Conservation (phyloP, 2,888 invertebrate species). For the Pollenia amentaria region DNA sequence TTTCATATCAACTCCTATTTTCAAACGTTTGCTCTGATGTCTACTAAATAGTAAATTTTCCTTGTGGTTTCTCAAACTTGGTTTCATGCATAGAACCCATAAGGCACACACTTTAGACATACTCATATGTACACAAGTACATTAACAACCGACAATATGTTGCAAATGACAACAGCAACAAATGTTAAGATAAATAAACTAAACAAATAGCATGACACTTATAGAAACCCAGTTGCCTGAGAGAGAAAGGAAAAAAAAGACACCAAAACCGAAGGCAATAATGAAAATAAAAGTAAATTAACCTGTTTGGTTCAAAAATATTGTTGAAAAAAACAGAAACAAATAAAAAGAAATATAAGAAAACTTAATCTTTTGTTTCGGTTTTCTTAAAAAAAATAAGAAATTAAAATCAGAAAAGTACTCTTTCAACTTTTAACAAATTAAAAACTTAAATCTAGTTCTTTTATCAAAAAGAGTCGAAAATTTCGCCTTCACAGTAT, state of each 20-base stretch:
- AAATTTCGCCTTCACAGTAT: no score
- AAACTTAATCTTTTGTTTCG: no score
- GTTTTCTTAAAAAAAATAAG: no score
- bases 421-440: no score
- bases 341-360: no score
- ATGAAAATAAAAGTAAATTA: conserved; percentile 30
- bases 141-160: not conserved
- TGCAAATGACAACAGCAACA: conserved; percentile 16
- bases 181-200: conserved; percentile 4
- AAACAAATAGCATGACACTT: conserved; percentile 13
- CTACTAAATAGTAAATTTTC: not conserved
- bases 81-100: not conserved
- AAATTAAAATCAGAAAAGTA: no score
- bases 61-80: not conserved
- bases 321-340: no score
- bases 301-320: not conserved
- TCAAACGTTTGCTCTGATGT: not conserved
- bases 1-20: not conserved
- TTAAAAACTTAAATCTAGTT: no score
- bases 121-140: not conserved
- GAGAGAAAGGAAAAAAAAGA: not conserved
- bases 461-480: no score
- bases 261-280: not conserved
- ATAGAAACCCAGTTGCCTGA: not conserved
- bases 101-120: not conserved